Conservation (phyloP, 2,113 vertebrate species). For the Hemibagrus wyckioides region DNA sequence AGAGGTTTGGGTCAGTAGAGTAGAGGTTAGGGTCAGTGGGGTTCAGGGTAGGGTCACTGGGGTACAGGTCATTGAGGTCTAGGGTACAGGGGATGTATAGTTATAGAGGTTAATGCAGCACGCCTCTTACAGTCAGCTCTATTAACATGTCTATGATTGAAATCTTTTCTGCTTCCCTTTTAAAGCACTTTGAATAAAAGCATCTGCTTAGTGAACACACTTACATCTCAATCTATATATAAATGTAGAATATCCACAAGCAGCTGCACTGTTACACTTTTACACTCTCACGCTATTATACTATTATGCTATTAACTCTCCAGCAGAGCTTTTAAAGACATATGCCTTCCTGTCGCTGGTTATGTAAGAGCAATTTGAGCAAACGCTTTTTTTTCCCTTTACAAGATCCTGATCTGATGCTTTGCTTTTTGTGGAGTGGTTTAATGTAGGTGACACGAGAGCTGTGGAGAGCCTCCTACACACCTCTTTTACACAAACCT, state of each 20-base stretch:
- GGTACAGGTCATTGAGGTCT: background rate
- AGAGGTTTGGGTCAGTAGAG: background rate
- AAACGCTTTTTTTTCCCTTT: background rate
- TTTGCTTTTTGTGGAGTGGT: background rate
- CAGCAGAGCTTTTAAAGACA: background rate
- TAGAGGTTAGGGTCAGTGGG: background rate
- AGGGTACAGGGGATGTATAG: background rate
- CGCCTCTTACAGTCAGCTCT: background rate
- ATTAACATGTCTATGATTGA: background rate
- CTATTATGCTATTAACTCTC: background rate
- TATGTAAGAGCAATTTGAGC: background rate
- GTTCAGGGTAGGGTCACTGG: background rate
- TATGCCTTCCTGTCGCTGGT: background rate
- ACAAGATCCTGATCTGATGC: background rate
- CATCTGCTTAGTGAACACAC: background rate
- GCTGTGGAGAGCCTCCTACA: slow-evolving; percentile 1
- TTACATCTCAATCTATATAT: background rate
- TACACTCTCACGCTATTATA: background rate
- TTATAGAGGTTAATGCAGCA: background rate
- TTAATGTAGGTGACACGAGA: background rate
- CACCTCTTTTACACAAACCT: background rate
- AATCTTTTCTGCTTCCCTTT: background rate
- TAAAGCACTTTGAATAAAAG: background rate
- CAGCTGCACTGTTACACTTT: background rate
- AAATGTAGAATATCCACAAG: background rate